phyloP scores from a whole-genome alignment of 2,888 invertebrate species.

The Conistra vaccinii region DNA sequence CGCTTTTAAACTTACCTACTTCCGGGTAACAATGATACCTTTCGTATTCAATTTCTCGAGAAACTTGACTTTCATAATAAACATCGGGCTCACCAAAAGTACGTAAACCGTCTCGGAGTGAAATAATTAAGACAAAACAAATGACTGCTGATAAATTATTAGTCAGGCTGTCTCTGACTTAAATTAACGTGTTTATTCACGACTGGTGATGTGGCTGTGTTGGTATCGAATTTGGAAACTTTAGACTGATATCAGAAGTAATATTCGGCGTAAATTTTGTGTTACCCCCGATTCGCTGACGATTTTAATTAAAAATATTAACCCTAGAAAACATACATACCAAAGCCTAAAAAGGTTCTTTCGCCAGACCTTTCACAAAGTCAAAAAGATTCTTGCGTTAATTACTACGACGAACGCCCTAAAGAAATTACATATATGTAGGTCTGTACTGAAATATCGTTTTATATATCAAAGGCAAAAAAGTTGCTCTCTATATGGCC shows the following conservation, averaged over 20 bases:
- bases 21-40: background rate
- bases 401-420: constrained; percentile 24
- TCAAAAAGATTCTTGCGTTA: constrained; percentile 30
- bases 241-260: background rate
- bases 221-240: background rate
- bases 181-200: background rate
- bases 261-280: background rate
- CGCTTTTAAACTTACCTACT: background rate
- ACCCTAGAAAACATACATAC: constrained; percentile 3
- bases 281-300: background rate
- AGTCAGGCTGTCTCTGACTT: background rate
- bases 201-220: background rate
- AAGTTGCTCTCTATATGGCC: background rate
- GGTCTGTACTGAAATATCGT: background rate
- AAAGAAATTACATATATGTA: constrained; percentile 17
- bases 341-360: constrained; percentile 15
- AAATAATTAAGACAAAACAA: constrained; percentile 12
- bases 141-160: background rate
- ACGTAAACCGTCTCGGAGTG: background rate
- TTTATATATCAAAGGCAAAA: constrained; percentile 17
- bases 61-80: constrained; percentile 6
- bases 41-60: constrained; percentile 8
- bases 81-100: background rate
- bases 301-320: constrained; percentile 12
- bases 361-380: constrained; percentile 2